Base-by-base conservation (phyloP, 2,113 vertebrate species). In the Rhombomys opimus region DNA sequence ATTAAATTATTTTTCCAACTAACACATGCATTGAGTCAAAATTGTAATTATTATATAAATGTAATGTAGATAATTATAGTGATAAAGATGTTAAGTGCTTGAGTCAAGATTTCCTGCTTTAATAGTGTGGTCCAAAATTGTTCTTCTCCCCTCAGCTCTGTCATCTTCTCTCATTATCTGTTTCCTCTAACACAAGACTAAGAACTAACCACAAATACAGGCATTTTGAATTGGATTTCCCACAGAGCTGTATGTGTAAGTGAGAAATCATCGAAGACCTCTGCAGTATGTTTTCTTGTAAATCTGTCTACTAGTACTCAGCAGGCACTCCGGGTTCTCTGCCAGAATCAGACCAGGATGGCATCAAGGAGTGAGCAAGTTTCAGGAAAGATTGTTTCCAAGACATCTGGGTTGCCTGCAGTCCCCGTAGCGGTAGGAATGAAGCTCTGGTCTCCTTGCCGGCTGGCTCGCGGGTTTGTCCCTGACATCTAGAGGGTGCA, bases 1-100 rank as follows among this genome's bases (percentile, higher is more conserved):
- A 93, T 90, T 73, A 95, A 94, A 76, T 85, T 6, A 96, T 90
- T 76, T 95, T 92, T 81, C 70, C 84, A 94, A 96, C n/a, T 61
- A 84, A 92, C 70, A 86, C 11, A 90, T 14, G 10, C 54, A 91
- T 32, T 50, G 46, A 91, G 72, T 93, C 87, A 80, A 95, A 89
- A 86, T 41, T 89, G 35, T 81, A 91, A 91, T 95, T 90, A 92
- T 41, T 82, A 22, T 10, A 9, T 68, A 87, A 25, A 70, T 73
- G 84, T 65, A 87, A 93, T 84, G 68, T 35, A 95, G 75, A 78
- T 70, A 89, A 93, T 89, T 87, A 86, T 38, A 91, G 67, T 75
- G 46, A 73, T 94, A 87, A 46, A 96, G 46, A 67, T 78, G 50
- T 0, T 91, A 76, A 27, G 25, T 73, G 54, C 23, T 46, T 5